These are phyloP conservation scores for Psophia crepitans DNA, from an alignment of 2,113 vertebrate species.

Conservation along the genomic window DNA sequence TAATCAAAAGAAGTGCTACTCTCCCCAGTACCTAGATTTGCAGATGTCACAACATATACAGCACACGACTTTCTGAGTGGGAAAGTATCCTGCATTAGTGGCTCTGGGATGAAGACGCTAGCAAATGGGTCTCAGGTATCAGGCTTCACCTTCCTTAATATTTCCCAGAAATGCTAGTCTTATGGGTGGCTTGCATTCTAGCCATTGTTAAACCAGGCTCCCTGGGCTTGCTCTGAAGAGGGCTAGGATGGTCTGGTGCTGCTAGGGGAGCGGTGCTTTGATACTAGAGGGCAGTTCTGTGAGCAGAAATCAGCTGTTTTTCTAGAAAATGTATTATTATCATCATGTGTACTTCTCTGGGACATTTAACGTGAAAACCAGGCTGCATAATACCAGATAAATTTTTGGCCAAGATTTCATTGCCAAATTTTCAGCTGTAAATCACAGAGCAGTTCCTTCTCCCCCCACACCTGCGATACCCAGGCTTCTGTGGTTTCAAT, in stretches of 20 bases:
- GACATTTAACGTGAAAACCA: not conserved
- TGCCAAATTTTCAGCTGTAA: not conserved
- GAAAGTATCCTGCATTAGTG: not conserved
- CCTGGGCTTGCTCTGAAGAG: not conserved
- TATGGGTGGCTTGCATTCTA: not conserved
- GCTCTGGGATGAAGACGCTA: not conserved
- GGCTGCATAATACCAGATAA: not conserved
- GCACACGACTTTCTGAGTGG: not conserved
- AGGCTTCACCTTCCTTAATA: not conserved
- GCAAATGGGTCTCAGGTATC: not conserved
- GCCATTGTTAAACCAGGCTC: not conserved
- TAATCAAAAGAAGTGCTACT: not conserved
- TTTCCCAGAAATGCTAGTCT: not conserved
- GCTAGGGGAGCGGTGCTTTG: not conserved
- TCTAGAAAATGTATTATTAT: not conserved
- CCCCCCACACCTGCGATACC: rapidly evolving
- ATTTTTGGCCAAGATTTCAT: not conserved
- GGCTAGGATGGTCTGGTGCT: not conserved
- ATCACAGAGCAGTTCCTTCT: not conserved
- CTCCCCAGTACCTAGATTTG: not conserved
- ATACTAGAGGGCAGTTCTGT: not conserved
- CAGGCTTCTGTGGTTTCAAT: not conserved
- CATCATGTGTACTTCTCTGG: not conserved
- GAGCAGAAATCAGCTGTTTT: not conserved
- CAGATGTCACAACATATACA: not conserved